These are phyloP conservation scores for Gymnarchus niloticus DNA, from an alignment of 2,113 vertebrate species.

Conservation along the genomic window DNA sequence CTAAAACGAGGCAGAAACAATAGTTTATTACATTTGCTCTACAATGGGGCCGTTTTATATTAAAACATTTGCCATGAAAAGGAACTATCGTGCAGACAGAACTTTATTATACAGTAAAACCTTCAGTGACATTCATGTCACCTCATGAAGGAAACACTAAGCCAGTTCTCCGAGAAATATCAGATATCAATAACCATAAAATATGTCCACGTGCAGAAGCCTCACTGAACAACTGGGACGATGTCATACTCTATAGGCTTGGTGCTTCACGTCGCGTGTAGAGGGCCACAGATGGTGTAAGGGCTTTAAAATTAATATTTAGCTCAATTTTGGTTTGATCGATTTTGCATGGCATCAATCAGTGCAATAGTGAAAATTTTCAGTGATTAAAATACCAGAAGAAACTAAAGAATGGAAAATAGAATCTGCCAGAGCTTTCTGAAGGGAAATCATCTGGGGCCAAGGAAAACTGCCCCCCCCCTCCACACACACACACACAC, in stretches of 20 bases:
- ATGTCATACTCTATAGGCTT: not conserved
- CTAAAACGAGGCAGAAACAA: slow-evolving; percentile 16
- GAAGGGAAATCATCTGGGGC: too few species aligned
- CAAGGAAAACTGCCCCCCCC: too few species aligned
- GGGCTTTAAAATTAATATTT: not conserved
- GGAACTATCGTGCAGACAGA: not conserved
- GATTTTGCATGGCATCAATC: not conserved
- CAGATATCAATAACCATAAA: slow-evolving; percentile 17
- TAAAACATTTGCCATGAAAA: slow-evolving; percentile 12
- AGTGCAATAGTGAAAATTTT: not conserved
- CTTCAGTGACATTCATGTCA: slow-evolving; percentile 10
- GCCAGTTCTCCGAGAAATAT: not conserved
- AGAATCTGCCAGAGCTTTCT: too few species aligned
- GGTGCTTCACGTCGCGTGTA: not conserved
- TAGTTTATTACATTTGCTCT: slow-evolving; percentile 18
- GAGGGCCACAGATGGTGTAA: not conserved
- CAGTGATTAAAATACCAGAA: too few species aligned
- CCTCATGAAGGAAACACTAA: slow-evolving; percentile 14
- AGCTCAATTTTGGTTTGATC: not conserved
- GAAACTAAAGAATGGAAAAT: too few species aligned
- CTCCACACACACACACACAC: too few species aligned
- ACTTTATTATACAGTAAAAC: slow-evolving; percentile 20
- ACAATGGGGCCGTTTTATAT: slow-evolving; percentile 17
- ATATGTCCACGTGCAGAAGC: not conserved
- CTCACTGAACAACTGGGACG: not conserved